A percentile compares a stretch with the other conserved stretches of the same genome.
These are phyloP conservation scores for Percopsis transmontana DNA, from an alignment of 2,113 vertebrate genomes.

Conservation along the genomic window DNA sequence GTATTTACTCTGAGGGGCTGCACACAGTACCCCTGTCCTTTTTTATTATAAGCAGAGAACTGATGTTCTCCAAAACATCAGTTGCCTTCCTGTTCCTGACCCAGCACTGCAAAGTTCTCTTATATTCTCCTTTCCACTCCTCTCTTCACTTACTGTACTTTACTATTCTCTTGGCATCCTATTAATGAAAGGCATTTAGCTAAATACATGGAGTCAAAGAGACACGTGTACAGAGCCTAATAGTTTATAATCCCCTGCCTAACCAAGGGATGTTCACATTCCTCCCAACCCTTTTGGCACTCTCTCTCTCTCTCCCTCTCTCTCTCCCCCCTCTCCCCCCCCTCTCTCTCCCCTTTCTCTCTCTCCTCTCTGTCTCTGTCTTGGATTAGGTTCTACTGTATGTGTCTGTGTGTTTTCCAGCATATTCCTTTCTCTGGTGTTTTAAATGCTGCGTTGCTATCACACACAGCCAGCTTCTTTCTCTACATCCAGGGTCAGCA, in stretches of 20 bases:
- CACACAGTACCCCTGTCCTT: too few species aligned
- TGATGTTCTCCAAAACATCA: too few species aligned
- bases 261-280: background rate
- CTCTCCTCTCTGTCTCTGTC: background rate
- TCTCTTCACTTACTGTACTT: too few species aligned
- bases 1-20: too few species aligned
- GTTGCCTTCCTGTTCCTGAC: too few species aligned
- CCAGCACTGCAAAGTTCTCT: too few species aligned
- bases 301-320: background rate
- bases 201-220: background rate
- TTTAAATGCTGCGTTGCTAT: background rate
- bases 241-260: slow-evolving; percentile 33
- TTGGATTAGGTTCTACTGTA: background rate
- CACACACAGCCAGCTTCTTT: slow-evolving; percentile 3
- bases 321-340: background rate
- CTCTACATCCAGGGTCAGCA: slow-evolving; percentile 33
- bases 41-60: too few species aligned
- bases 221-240: slow-evolving; percentile 11
- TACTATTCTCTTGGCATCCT: background rate
- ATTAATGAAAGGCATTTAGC: background rate
- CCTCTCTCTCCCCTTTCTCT: background rate
- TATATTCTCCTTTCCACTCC: too few species aligned
- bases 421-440: background rate
- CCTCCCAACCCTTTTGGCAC: background rate
- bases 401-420: slow-evolving; percentile 1